Evolutionary conservation across 2,113 vertebrate species (phyloP).

Genomic region (Dasyprocta punctata): DNA sequence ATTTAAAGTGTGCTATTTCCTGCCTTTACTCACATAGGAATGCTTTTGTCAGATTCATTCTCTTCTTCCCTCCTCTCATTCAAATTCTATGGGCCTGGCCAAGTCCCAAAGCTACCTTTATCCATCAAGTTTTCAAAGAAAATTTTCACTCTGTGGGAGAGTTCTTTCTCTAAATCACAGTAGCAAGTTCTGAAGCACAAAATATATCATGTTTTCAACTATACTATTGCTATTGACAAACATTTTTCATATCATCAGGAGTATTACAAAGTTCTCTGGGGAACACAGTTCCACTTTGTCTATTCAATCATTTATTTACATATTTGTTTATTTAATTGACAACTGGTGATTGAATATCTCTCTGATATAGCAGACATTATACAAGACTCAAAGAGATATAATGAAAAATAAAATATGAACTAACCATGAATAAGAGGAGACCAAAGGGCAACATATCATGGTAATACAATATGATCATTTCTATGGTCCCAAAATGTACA

Average conservation of each 20-base stretch:
- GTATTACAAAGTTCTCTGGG: not conserved
- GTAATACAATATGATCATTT: constrained; percentile 5
- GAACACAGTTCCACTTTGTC: not conserved
- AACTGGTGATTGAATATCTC: not conserved
- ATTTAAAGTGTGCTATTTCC: not conserved
- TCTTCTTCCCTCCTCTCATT: not conserved
- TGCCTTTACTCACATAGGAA: not conserved
- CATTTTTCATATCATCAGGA: not conserved
- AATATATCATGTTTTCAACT: not conserved
- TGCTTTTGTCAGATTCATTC: not conserved
- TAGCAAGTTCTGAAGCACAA: not conserved
- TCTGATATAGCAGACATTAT: not conserved
- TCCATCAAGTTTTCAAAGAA: not conserved
- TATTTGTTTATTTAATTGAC: not conserved
- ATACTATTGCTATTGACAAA: not conserved
- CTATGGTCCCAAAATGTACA: not conserved
- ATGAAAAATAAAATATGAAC: not conserved
- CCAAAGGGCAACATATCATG: not conserved
- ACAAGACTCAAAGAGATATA: not conserved
- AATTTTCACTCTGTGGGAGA: not conserved
- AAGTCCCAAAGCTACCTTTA: not conserved
- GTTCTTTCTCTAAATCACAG: not conserved
- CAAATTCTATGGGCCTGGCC: not conserved
- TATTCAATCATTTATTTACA: not conserved
- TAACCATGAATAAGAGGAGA: not conserved